Conservation (phyloP, 2,113 vertebrate genomes). For the Seriola quinqueradiata region DNA sequence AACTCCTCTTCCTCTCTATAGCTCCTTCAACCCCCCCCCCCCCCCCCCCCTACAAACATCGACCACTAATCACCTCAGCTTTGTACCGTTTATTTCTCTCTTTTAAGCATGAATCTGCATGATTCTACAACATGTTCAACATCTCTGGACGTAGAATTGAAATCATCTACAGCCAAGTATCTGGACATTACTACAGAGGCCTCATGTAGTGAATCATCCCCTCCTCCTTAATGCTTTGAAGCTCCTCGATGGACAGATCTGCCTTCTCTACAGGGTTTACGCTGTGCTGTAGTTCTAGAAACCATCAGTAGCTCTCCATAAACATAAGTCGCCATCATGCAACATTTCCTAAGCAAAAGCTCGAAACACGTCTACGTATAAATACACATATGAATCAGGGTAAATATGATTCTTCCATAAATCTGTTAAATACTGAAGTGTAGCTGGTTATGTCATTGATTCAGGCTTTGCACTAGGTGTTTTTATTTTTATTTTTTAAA, state of each 20-base stretch:
- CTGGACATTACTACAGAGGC: conserved; percentile 48
- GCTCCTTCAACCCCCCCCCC: conserved; percentile 16
- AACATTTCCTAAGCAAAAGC: conserved; percentile 41
- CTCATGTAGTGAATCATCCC: conserved; percentile 57
- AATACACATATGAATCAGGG: conserved; percentile 59
- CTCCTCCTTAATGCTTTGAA: conserved; percentile 35
- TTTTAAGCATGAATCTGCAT: conserved; percentile 80
- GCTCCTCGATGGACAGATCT: conserved; percentile 50
- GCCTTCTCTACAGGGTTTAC: conserved; percentile 65
- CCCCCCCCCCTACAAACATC: conserved; percentile 27
- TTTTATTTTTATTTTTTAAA: conserved; percentile 27
- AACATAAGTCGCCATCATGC: conserved; percentile 29
- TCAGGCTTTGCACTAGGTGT: conserved; percentile 58
- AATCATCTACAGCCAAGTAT: conserved; percentile 44
- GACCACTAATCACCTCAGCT: conserved; percentile 51
- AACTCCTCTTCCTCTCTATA: conserved; percentile 30
- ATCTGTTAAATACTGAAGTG: conserved; percentile 51
- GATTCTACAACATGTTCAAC: conserved; percentile 64
- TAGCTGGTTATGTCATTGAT: conserved; percentile 66
- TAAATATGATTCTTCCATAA: conserved; percentile 63
- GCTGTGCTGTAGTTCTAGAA: conserved; percentile 53
- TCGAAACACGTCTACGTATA: conserved; percentile 56
- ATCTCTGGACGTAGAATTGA: conserved; percentile 50
- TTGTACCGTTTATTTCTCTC: conserved; percentile 41
- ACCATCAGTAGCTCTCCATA: conserved; percentile 41